A percentile compares a stretch with the other conserved stretches of the same genome.
Conservation (phyloP, 1,140 invertebrate genomes). For the Pseudomyrmex concolor region DNA sequence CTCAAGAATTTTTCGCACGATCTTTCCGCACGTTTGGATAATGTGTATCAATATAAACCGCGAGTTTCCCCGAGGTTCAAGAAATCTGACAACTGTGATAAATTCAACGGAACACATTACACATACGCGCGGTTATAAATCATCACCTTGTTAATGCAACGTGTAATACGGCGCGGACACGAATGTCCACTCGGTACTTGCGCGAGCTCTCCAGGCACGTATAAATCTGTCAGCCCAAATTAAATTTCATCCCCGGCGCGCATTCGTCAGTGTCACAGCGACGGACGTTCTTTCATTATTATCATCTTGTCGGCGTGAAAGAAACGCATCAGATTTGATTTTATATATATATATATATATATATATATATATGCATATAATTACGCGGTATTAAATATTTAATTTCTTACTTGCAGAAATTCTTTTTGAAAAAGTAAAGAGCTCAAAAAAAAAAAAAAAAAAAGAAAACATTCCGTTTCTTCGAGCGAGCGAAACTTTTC, state of each 20-base stretch:
- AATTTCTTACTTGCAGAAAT: not conserved
- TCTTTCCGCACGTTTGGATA: not conserved
- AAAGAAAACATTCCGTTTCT: not conserved
- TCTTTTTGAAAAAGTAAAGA: not conserved
- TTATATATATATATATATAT: too few species aligned
- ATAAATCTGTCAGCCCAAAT: constrained; percentile 36
- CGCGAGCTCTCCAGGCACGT: not conserved
- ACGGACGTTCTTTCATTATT: constrained; percentile 12
- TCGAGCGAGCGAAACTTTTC: not conserved
- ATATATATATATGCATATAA: not conserved
- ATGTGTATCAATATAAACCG: constrained; percentile 6
- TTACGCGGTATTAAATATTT: not conserved
- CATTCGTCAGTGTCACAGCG: constrained; percentile 15
- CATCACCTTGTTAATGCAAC: constrained; percentile 33
- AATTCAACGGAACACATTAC: not conserved
- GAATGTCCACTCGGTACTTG: constrained; percentile 16
- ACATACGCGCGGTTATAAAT: constrained; percentile 25
- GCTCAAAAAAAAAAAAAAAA: too few species aligned
- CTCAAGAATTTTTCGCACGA: constrained; percentile 2
- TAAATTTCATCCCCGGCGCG: constrained; percentile 31
- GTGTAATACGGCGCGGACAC: constrained; percentile 25
- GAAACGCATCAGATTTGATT: too few species aligned
- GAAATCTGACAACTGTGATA: constrained; percentile 4
- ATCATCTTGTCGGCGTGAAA: not conserved
- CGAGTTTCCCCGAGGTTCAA: not conserved